These are phyloP conservation scores for Dorcus hopei DNA, from an alignment of 2,888 invertebrate genomes.

Conservation along the genomic window DNA sequence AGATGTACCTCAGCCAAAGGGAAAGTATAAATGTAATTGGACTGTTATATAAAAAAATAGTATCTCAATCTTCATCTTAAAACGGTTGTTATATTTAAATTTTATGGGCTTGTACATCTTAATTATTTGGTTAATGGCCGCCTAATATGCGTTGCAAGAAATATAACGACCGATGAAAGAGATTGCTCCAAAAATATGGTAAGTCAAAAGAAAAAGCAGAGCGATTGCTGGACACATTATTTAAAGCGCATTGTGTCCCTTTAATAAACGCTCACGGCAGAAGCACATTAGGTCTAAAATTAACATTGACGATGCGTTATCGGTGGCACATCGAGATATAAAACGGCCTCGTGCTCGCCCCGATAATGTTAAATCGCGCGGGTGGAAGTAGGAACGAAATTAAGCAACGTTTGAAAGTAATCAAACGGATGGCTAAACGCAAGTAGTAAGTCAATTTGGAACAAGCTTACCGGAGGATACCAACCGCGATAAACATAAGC, in stretches of 20 bases:
- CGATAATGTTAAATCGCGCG: slow-evolving; percentile 4
- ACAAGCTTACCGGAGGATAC: slow-evolving; percentile 23
- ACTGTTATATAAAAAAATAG: too few species aligned
- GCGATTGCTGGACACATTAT: neutral
- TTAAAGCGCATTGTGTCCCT: neutral
- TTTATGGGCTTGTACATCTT: neutral
- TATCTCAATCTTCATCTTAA: too few species aligned
- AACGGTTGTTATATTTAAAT: neutral
- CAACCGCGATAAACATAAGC: slow-evolving; percentile 27
- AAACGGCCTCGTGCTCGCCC: neutral
- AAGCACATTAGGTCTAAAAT: neutral
- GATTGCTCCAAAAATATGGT: neutral
- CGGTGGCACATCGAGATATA: neutral
- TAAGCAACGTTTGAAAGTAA: slow-evolving; percentile 21
- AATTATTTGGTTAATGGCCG: neutral
- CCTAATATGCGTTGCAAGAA: neutral
- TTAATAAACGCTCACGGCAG: neutral
- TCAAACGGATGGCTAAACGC: slow-evolving; percentile 20
- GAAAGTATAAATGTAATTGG: too few species aligned
- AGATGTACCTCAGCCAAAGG: too few species aligned
- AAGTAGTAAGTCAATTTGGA: slow-evolving; percentile 23
- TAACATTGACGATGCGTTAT: neutral
- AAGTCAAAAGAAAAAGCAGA: too few species aligned
- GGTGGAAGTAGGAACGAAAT: slow-evolving; percentile 7
- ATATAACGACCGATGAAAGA: neutral